Evolutionary conservation across 2,888 invertebrate genomes (phyloP).

Genomic region (Bembecia ichneumoniformis): DNA sequence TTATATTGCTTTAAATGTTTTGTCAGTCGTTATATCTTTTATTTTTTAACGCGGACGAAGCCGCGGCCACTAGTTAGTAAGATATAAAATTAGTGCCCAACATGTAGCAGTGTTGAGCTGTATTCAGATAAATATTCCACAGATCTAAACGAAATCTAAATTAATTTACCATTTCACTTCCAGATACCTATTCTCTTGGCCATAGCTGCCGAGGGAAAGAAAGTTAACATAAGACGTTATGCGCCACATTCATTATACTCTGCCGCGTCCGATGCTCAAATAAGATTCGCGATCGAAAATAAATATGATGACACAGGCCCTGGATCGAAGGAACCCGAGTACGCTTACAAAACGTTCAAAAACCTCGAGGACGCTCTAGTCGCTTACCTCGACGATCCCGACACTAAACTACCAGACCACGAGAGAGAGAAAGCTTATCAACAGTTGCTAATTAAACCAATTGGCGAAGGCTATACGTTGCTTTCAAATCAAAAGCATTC

Average conservation of each 20-base stretch:
- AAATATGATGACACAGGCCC: constrained; percentile 64
- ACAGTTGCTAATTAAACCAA: constrained; percentile 18
- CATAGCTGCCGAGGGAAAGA: constrained; percentile 6
- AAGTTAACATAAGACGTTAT: not conserved
- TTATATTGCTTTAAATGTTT: no score
- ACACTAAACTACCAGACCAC: constrained; percentile 47
- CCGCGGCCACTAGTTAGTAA: no score
- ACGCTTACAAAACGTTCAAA: constrained; percentile 48
- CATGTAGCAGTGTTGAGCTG: no score
- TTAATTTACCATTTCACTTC: not conserved
- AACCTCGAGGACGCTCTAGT: constrained; percentile 47
- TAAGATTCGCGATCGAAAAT: constrained; percentile 54
- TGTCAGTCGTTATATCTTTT: no score
- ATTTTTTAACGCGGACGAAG: no score
- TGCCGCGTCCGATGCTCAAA: constrained; percentile 51
- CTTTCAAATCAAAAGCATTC: not conserved
- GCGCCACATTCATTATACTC: constrained; percentile 12
- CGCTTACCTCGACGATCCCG: constrained; percentile 47
- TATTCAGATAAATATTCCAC: no score
- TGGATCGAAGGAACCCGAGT: constrained; percentile 39
- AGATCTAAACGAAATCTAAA: no score
- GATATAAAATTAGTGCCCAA: no score
- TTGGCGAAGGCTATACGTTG: not conserved
- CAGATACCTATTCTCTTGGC: not conserved
- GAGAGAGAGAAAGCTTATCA: constrained; percentile 35